Evolutionary conservation across 2,888 invertebrate genomes (phyloP), one percentile per base, ranked within the genome.

Genomic region (Morpho achilles): DNA sequence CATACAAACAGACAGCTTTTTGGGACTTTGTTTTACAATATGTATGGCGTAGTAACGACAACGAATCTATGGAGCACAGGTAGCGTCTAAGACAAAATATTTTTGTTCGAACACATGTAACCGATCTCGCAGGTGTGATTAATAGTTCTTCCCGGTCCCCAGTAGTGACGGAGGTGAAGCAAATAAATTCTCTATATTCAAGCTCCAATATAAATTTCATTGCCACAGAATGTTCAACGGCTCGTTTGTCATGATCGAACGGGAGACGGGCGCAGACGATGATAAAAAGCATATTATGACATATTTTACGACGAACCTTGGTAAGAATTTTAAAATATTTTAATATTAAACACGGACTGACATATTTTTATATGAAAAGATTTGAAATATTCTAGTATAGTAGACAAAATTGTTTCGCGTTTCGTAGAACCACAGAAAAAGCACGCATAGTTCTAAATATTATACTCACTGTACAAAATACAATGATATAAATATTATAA

Each of bases 111-210:
- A 62, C 63, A 62, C 60, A 56, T 61, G 64, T 62, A 63, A 63
- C 55, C 62, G 74, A 59, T 64, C 71, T 75, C 77, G 76, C 80
- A 82, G 75, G 78, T 79, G 82, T 80, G 80, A 81, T 77, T 79
- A 82, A 82, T 80, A 78, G 74, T 72, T 72, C 69, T 69, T 70
- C 80, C 80, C 82, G 80, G 68, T 75, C 79, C 81, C 81, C 80
- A 70, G 67, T 63, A 70, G 69, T 80, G 84, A 82, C 79, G 84
- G 75, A 80, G 84, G 84, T 82, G 76, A 68, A 67, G 70, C 68
- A 69, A 74, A 71, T 70, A 70, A 71, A 71, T 71, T 69, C 71
- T 67, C 69, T 69, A 73, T 75, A 77, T 80, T 77, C 78, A 78
- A 75, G 73, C 67, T 66, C 67, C 66, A 71, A 70, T 73, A 72